Conservation (phyloP, 2,113 vertebrate genomes). For the Chloebia gouldiae region DNA sequence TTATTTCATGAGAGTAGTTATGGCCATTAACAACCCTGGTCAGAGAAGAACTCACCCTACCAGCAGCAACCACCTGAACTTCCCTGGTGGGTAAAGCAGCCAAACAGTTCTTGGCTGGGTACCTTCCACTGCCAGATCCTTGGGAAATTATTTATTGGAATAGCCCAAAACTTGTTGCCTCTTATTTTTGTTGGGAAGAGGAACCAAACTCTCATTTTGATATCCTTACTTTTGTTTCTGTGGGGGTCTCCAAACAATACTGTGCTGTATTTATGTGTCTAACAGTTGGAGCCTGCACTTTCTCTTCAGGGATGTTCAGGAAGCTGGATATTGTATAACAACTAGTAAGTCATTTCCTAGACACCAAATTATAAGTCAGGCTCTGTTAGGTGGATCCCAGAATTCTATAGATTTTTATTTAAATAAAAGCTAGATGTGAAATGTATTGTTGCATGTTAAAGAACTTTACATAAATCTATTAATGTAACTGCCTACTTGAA, state of each 20-base stretch:
- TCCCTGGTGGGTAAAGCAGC: neutral
- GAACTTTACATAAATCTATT: neutral
- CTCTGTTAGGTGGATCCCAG: neutral
- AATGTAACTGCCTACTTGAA: neutral
- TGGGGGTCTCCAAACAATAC: neutral
- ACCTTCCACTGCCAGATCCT: neutral
- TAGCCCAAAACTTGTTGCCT: neutral
- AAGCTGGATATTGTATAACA: neutral
- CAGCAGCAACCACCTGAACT: neutral
- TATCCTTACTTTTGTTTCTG: neutral
- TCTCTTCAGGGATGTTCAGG: neutral
- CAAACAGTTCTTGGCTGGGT: neutral
- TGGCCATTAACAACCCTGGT: neutral
- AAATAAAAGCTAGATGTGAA: neutral
- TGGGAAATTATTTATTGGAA: neutral
- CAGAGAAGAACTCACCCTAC: neutral
- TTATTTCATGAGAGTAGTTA: neutral
- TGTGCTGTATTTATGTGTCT: neutral
- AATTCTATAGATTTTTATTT: neutral
- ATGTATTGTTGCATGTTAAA: neutral
- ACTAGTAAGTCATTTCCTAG: neutral
- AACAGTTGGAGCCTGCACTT: neutral
- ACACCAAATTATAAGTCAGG: neutral
- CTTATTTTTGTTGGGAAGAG: neutral
- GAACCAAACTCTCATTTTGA: neutral